Percentiles rank a stretch among this genome's conserved stretches.
These are phyloP conservation scores for Penaeus chinensis DNA, from an alignment of 1,140 invertebrate genomes.

Conservation along the genomic window DNA sequence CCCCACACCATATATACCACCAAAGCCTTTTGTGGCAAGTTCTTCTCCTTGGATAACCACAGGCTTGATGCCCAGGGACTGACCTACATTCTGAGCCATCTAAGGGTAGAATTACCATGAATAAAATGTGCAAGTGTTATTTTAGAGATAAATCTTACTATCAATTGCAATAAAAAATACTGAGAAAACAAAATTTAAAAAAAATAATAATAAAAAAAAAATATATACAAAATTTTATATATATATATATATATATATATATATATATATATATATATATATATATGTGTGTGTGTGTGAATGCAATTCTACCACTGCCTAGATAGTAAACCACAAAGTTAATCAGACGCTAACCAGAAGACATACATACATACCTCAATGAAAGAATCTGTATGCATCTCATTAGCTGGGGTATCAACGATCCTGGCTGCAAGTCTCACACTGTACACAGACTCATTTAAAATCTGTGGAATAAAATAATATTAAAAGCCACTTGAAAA, in stretches of 20 bases:
- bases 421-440: slow-evolving; percentile 82
- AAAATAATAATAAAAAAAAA: too few relatives aligned
- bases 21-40: slow-evolving; percentile 79
- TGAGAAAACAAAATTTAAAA: not conserved
- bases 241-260: too few relatives aligned
- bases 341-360: not conserved
- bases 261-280: too few relatives aligned
- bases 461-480: slow-evolving; percentile 66
- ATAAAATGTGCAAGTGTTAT: not conserved
- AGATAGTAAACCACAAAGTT: not conserved
- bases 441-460: slow-evolving; percentile 75
- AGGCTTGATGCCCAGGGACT: slow-evolving; percentile 75
- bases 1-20: slow-evolving; percentile 89
- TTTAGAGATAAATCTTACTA: not conserved
- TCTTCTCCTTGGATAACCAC: slow-evolving; percentile 82
- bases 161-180: not conserved
- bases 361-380: slow-evolving; percentile 72
- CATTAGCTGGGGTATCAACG: slow-evolving; percentile 85
- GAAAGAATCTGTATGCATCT: slow-evolving; percentile 86
- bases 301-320: too few relatives aligned
- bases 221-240: too few relatives aligned
- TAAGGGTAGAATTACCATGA: slow-evolving; percentile 65
- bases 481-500: too few relatives aligned
- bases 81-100: slow-evolving; percentile 78
- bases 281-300: too few relatives aligned